phyloP scores from a whole-genome alignment of 1,140 invertebrate species.

The Leptinotarsa texana region DNA sequence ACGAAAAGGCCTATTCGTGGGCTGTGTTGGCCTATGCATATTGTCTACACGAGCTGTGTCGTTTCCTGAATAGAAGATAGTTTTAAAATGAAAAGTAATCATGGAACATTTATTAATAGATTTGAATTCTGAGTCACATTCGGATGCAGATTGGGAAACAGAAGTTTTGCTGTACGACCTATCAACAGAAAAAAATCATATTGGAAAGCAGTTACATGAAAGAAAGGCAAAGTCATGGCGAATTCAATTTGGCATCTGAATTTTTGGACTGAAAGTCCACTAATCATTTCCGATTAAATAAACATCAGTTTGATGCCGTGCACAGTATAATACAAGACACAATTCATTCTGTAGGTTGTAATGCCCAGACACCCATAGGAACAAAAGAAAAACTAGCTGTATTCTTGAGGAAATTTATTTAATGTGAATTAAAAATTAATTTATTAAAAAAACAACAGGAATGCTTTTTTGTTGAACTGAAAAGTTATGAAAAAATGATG shows the following conservation, averaged over 20 bases:
- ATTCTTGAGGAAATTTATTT: neutral
- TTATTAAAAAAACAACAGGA: no score
- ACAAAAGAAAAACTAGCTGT: constrained; percentile 22
- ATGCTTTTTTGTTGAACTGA: neutral
- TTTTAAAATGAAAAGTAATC: no score
- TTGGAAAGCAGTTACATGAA: no score
- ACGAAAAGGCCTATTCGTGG: no score
- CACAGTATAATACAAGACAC: constrained; percentile 1
- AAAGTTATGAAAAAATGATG: neutral
- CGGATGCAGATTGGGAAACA: no score
- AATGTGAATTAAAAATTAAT: no score
- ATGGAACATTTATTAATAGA: no score
- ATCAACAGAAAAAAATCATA: neutral
- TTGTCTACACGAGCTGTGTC: no score
- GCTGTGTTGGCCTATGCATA: no score
- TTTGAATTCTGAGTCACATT: no score
- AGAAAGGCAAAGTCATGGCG: neutral
- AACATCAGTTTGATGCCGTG: neutral
- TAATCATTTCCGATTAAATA: neutral
- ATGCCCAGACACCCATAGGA: neutral
- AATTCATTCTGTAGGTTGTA: neutral
- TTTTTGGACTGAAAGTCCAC: neutral
- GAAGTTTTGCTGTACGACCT: neutral
- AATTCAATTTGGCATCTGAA: constrained; percentile 3
- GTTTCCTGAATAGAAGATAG: no score